Evolutionary conservation across 2,888 invertebrate species (phyloP).

Genomic region (Siphlonurus alternatus): DNA sequence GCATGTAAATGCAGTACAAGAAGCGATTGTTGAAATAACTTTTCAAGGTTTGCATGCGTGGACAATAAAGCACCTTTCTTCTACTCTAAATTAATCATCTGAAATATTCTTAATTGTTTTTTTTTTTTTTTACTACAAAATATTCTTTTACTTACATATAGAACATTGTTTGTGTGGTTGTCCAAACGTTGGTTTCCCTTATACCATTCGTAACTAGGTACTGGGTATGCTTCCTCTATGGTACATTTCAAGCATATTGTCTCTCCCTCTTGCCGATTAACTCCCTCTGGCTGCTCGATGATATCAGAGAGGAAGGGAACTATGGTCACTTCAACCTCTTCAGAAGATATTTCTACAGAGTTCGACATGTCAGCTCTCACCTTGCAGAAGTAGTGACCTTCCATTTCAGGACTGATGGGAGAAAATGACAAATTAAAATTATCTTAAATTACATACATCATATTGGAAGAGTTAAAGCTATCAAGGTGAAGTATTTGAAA

Average conservation of each 20-base stretch:
- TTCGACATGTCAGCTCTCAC: constrained; percentile 12
- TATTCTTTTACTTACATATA: constrained; percentile 10
- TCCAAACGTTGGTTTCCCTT: constrained; percentile 13
- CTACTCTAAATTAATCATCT: too few relatives aligned
- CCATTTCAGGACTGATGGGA: constrained; percentile 15
- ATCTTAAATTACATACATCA: too few relatives aligned
- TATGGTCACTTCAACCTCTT: constrained; percentile 13
- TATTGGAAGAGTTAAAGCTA: too few relatives aligned
- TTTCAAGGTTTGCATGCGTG: neutral
- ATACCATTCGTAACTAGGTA: constrained; percentile 15
- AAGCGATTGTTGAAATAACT: neutral
- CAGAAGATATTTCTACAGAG: constrained; percentile 11
- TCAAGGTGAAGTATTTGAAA: too few relatives aligned
- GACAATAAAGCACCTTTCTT: neutral
- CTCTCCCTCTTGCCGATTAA: constrained; percentile 11
- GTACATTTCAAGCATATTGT: constrained; percentile 11
- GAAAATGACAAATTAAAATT: too few relatives aligned
- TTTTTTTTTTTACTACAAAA: too few relatives aligned
- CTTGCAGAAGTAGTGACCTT: constrained; percentile 23
- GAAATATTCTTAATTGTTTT: too few relatives aligned
- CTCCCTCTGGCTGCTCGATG: constrained; percentile 13
- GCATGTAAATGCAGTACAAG: too few relatives aligned
- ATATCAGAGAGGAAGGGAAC: constrained; percentile 13
- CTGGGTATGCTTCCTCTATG: constrained; percentile 14
- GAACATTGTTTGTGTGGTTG: constrained; percentile 8